These are phyloP conservation scores for Myiagra hebetior DNA, from an alignment of 2,113 vertebrate genomes.

Conservation along the genomic window DNA sequence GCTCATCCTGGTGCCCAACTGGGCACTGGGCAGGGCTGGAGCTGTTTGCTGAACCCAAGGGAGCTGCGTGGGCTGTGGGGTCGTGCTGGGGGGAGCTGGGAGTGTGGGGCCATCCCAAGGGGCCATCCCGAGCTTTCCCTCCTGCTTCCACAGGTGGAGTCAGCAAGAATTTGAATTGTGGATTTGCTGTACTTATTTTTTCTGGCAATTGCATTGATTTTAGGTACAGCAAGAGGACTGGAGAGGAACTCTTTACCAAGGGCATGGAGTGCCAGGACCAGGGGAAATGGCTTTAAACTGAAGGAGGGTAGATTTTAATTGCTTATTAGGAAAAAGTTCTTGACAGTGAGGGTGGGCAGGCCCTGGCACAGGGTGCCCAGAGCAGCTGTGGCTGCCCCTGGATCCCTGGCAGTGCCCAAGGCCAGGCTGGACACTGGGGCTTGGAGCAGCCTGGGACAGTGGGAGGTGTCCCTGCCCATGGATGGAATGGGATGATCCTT, in stretches of 20 bases:
- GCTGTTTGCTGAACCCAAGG: slow-evolving; percentile 47
- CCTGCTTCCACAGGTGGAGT: background rate
- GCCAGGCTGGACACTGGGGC: background rate
- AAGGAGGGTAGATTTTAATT: background rate
- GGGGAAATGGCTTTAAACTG: background rate
- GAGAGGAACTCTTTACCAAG: no score
- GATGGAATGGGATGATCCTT: rapidly evolving
- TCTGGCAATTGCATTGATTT: background rate
- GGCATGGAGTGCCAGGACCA: background rate
- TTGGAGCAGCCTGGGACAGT: background rate
- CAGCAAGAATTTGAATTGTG: background rate
- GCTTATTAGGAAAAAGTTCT: background rate
- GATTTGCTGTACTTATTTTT: rapidly evolving
- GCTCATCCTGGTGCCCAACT: slow-evolving; percentile 39
- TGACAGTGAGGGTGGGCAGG: background rate
- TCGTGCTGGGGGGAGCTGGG: background rate
- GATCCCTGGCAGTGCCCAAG: background rate
- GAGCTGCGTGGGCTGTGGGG: background rate
- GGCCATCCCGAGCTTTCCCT: background rate
- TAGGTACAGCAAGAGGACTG: background rate
- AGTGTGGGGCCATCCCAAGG: background rate
- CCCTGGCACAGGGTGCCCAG: background rate
- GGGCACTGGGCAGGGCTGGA: slow-evolving; percentile 41
- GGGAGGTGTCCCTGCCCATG: background rate
- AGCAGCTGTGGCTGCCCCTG: background rate